Evolutionary conservation across 2,797 vertebrate species (phyloP), one percentile per base, ranked within the genome.

Genomic region (Myiotriccus ornatus): DNA sequence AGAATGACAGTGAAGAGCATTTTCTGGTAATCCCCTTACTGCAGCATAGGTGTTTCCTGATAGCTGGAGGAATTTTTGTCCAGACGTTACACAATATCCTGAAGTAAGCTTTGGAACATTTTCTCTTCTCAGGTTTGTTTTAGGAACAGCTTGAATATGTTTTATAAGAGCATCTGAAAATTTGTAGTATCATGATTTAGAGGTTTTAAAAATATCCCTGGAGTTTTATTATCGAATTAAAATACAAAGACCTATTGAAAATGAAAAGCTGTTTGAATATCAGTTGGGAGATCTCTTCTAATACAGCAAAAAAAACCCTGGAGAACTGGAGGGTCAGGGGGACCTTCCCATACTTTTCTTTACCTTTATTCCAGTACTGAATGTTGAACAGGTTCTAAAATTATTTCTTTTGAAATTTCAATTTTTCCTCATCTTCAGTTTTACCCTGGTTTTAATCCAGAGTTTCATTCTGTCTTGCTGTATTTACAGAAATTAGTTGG

Each of bases 141-240:
- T 47, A 81, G 71, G 74, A 97, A 86, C 59, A 97, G 52, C 63
- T 92, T 90, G 69, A 73, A 68, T 91, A 49, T 56, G 10, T 89
- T 94, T 94, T 95, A 10, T 57, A 52, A 55, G 75, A 86, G 28
- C 47, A 93, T 52, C 49, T 95, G 59, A 94, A 90, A 92, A 91
- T 46, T 81, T 94, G 30, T 67, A 65, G 22, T 25, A 23, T 47
- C 3, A 6, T 76, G 49, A 92, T 89, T 94, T 92, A 92, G 53
- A 76, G 19, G 62, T 53, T 89, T 93, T 81, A 18, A 91, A 96
- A 84, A 78, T 27, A 93, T 65, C 20, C 7, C 22, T 32, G 41
- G 73, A 90, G 65, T 94, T 76, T 82, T 75, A 35, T 16, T 47
- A 41, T 47, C 32, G 55, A 75, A 37, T 55, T 46, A 62, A 84